Evolutionary conservation across 2,888 invertebrate genomes (phyloP).

Genomic region (Lasioglossum villosulum): DNA sequence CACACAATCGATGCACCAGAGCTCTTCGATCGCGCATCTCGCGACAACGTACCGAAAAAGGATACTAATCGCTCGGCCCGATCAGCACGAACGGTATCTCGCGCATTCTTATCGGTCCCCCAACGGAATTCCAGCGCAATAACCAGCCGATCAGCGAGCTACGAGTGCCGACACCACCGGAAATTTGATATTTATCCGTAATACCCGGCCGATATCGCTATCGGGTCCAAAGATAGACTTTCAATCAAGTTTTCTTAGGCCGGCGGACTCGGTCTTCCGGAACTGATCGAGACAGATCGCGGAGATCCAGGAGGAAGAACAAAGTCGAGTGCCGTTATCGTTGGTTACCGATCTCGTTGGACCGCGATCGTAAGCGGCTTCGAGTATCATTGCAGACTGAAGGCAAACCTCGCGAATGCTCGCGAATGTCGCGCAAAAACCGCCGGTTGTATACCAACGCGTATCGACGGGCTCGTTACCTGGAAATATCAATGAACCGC

Average conservation of each 20-base stretch:
- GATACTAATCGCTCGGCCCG: neutral
- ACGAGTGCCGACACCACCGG: conserved; percentile 17
- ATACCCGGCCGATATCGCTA: neutral
- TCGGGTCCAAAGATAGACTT: neutral
- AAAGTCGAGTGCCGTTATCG: neutral
- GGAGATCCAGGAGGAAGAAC: neutral
- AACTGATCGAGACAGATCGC: neutral
- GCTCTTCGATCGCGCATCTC: neutral
- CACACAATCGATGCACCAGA: neutral
- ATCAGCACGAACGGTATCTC: conserved; percentile 14
- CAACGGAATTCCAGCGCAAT: conserved; percentile 1
- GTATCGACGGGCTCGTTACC: conserved; percentile 19
- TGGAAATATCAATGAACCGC: conserved; percentile 51
- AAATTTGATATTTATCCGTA: conserved; percentile 22
- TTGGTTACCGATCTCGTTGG: conserved; percentile 32
- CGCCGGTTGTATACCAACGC: conserved; percentile 32
- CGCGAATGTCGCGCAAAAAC: conserved; percentile 19
- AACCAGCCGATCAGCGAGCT: neutral
- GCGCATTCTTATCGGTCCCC: conserved; percentile 14
- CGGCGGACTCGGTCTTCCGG: neutral
- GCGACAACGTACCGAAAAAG: neutral
- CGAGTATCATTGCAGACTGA: conserved; percentile 55
- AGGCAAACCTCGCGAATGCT: neutral
- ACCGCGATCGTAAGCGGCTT: conserved; percentile 32
- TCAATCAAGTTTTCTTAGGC: neutral